Percentiles rank a stretch among this genome's conserved stretches.
phyloP scores from a whole-genome alignment of 2,888 invertebrate species.

The Chironomus tentans region DNA sequence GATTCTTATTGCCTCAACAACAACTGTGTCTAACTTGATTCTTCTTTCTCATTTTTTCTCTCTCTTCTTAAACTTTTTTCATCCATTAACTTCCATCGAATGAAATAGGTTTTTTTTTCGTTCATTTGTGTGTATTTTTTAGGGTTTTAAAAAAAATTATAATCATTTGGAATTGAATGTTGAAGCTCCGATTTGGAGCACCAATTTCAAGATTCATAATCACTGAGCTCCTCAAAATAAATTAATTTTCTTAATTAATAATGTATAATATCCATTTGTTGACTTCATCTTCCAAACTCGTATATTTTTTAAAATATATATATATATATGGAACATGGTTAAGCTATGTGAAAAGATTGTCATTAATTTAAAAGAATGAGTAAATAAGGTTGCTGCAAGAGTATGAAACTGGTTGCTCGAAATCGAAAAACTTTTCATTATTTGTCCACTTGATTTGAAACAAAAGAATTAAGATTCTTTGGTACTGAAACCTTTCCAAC shows the following conservation, averaged over 20 bases:
- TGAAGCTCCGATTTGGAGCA: slow-evolving; percentile 40
- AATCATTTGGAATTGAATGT: slow-evolving; percentile 12
- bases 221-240: neutral
- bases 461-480: neutral
- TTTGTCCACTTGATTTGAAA: neutral
- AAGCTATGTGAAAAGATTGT: neutral
- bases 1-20: neutral
- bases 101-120: slow-evolving; percentile 16
- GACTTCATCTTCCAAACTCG: neutral
- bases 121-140: neutral
- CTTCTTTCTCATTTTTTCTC: neutral
- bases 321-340: neutral
- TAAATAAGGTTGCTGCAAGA: slow-evolving; percentile 2
- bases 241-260: neutral
- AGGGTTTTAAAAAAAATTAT: no score
- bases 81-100: neutral
- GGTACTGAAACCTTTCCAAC: neutral
- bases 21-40: no score
- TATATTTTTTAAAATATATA: no score
- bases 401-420: slow-evolving; percentile 33
- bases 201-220: slow-evolving; percentile 38
- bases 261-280: neutral
- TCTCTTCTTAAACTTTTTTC: neutral
- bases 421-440: slow-evolving; percentile 30
- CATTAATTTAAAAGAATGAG: neutral